Base-by-base conservation (phyloP, 1,140 invertebrate species). In the Trichonephila inaurata region DNA sequence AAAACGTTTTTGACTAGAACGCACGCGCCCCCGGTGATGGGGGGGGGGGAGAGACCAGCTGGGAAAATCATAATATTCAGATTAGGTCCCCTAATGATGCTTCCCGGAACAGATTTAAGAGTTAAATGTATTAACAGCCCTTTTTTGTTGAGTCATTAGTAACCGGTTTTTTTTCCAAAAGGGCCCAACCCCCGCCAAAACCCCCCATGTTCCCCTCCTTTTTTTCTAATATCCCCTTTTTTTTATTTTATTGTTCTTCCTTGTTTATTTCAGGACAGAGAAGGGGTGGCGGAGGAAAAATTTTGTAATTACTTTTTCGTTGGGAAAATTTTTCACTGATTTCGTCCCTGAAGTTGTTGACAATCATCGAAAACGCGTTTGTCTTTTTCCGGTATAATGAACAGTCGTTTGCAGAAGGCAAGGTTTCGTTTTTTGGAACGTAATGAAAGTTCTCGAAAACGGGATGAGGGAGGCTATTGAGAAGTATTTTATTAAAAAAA, bases 11-110 rank as follows among this genome's bases (percentile, higher is more conserved):
- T 62, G 60, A 91, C 51, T 89, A 28, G 24, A 61, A 24, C 51
- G 82, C 24, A 21, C 24, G 12, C 24, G 21, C 60, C 85, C 87
- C 33, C 21, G 12, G 21, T 51, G 51, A 51, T 51, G 58, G 51
- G 21, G 28, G 83, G 33, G 24, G 58, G 33, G n/a, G 62, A n/a
- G 28, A 21, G 66, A 51, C 77, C 90, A 92, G 90, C 90, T 92
- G 90, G n/a, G n/a, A 92, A 66, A 85, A 61, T 92, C 81, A 92
- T 92, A 92, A 92, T 92, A 92, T 92, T 92, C 81, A 92, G 90
- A 92, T 92, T 92, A 92, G 90, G 82, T 85, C 33, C 61, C 82
- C 90, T 92, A 92, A 92, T 92, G 90, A 85, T 91, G 72, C 89
- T 60, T 40, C 28, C 88, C 33, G 58, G 89, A 91, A 82, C 86